Percentiles rank a stretch among this genome's conserved stretches.
These are phyloP conservation scores for Plemyria rubiginata DNA, from an alignment of 2,888 invertebrate genomes.

Conservation along the genomic window DNA sequence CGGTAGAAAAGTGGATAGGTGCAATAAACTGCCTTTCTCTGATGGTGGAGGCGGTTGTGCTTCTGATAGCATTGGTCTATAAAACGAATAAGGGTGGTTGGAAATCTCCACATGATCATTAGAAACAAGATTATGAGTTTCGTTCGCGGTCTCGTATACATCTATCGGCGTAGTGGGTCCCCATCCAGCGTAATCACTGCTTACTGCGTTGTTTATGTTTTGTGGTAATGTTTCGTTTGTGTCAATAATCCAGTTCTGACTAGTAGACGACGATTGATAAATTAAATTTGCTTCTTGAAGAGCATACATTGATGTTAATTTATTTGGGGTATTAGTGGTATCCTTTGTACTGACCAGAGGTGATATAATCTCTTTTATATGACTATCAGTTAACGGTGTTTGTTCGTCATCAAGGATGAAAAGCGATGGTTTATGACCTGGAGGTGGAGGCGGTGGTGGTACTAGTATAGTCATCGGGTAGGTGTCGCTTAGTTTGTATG, in stretches of 20 bases:
- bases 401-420: conserved; percentile 64
- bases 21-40: conserved; percentile 51
- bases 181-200: conserved; percentile 80
- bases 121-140: conserved; percentile 71
- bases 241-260: conserved; percentile 74
- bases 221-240: conserved; percentile 61
- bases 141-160: conserved; percentile 60
- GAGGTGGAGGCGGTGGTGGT: conserved; percentile 87
- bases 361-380: conserved; percentile 52
- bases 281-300: conserved; percentile 87
- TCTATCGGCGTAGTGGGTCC: conserved; percentile 76
- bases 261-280: conserved; percentile 86
- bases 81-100: conserved; percentile 67
- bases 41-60: conserved; percentile 63
- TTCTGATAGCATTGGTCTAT: conserved; percentile 71
- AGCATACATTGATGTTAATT: conserved; percentile 73
- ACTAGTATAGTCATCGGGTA: conserved; percentile 88
- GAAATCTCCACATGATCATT: conserved; percentile 59
- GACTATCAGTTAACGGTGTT: conserved; percentile 45
- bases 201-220: conserved; percentile 61
- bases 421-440: conserved; percentile 67
- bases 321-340: conserved; percentile 52
- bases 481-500: conserved; percentile 80
- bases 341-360: conserved; percentile 51
- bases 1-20: conserved; percentile 63